These are phyloP conservation scores for Catocala fraxini DNA, from an alignment of 2,888 invertebrate genomes.

Conservation along the genomic window DNA sequence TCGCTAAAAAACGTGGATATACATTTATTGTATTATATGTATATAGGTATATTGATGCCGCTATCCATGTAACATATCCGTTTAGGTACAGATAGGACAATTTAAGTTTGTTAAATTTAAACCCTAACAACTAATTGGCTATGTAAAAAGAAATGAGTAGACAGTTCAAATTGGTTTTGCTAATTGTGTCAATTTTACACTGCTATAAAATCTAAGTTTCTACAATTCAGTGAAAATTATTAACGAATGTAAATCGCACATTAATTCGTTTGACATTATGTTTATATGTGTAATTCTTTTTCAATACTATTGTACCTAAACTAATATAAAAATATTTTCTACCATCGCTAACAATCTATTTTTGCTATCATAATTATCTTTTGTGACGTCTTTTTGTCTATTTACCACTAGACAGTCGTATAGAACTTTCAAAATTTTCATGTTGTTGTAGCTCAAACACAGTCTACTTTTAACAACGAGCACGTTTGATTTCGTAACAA, in stretches of 20 bases:
- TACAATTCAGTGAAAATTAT: not conserved
- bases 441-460: conserved; percentile 18
- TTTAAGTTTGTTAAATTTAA: no score
- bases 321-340: conserved; percentile 16
- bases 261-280: not conserved
- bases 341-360: conserved; percentile 7
- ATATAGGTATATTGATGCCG: no score
- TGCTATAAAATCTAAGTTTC: not conserved
- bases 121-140: no score
- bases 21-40: no score
- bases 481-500: conserved; percentile 26
- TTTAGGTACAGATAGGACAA: no score
- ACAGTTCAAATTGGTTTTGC: not conserved
- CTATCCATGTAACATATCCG: no score
- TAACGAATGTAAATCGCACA: no score
- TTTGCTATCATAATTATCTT: conserved; percentile 7
- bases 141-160: no score
- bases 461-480: conserved; percentile 24
- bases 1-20: no score
- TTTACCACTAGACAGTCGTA: not conserved
- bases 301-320: not conserved
- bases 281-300: conserved; percentile 1
- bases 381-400: conserved; percentile 10
- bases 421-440: conserved; percentile 11
- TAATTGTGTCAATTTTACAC: conserved; percentile 2